A percentile compares a stretch with the other conserved stretches of the same genome.
Evolutionary conservation across 2,113 vertebrate genomes (phyloP).

Genomic region (Corydoras sp.): DNA sequence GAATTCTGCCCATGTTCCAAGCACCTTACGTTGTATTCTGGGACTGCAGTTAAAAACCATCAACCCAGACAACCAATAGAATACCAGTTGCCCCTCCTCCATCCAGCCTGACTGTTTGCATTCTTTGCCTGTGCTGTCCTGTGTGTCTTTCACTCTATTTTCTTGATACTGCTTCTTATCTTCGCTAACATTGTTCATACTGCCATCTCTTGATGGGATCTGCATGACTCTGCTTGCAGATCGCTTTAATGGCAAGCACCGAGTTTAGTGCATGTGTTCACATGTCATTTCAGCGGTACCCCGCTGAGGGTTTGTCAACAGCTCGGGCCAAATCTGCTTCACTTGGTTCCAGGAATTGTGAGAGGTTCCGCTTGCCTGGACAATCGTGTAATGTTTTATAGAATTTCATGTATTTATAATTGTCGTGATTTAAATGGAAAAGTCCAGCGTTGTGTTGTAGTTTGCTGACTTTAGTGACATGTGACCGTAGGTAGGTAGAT

Average conservation of each 20-base stretch:
- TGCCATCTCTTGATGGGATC: neutral
- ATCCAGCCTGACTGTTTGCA: conserved; percentile 5
- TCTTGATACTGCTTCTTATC: neutral
- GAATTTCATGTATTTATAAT: no score
- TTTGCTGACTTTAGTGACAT: no score
- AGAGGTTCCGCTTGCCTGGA: no score
- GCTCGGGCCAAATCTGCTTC: no score
- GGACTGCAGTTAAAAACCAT: neutral
- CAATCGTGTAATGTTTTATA: no score
- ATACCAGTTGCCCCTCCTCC: conserved; percentile 6
- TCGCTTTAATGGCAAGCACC: neutral
- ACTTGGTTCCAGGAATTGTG: no score
- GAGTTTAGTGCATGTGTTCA: no score
- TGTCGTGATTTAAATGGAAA: no score
- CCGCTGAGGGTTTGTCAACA: no score
- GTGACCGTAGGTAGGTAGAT: no score
- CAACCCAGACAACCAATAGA: neutral
- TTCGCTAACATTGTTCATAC: conserved; percentile 2
- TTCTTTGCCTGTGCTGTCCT: conserved; percentile 22
- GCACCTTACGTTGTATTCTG: no score
- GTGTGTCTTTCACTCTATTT: neutral
- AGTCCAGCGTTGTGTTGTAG: no score
- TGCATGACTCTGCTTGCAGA: conserved; percentile 15
- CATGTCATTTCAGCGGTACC: neutral
- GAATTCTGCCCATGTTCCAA: neutral